phyloP scores from a whole-genome alignment of 2,113 vertebrate species.

The Chionodraco myersi region DNA sequence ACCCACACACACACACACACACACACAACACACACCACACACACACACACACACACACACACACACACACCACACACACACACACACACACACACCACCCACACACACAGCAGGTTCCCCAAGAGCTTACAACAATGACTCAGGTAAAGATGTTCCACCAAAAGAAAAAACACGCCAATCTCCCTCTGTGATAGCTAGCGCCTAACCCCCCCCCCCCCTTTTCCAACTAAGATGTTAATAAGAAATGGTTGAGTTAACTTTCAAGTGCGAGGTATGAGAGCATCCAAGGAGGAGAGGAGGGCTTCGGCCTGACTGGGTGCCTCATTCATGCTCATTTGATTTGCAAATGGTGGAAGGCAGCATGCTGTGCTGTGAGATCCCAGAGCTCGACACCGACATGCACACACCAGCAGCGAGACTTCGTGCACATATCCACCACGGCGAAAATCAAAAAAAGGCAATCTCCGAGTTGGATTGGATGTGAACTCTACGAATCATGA shows the following conservation, averaged over 20 bases:
- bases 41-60: no score
- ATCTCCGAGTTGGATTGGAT: background rate
- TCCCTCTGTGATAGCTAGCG: background rate
- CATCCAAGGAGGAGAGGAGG: conserved; percentile 49
- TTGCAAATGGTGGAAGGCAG: conserved; percentile 73
- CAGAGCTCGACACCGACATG: conserved; percentile 53
- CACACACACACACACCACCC: no score
- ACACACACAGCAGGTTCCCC: background rate
- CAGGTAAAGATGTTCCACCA: conserved; percentile 1
- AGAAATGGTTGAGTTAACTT: conserved; percentile 48
- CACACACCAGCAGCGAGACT: conserved; percentile 16
- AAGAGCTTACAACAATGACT: background rate
- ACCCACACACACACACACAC: no score
- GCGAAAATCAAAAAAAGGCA: background rate
- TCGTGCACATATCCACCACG: background rate
- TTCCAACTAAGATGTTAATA: conserved; percentile 20
- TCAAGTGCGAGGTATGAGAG: conserved; percentile 38
- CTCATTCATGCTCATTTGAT: conserved; percentile 70
- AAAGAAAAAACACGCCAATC: conserved; percentile 33
- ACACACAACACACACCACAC: no score
- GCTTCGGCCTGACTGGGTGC: conserved; percentile 47
- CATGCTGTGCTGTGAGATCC: conserved; percentile 63
- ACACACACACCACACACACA: background rate
- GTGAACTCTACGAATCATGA: conserved; percentile 12
- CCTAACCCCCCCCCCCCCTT: background rate